Evolutionary conservation across 2,113 vertebrate genomes (phyloP).

Genomic region (Lepus timidus): DNA sequence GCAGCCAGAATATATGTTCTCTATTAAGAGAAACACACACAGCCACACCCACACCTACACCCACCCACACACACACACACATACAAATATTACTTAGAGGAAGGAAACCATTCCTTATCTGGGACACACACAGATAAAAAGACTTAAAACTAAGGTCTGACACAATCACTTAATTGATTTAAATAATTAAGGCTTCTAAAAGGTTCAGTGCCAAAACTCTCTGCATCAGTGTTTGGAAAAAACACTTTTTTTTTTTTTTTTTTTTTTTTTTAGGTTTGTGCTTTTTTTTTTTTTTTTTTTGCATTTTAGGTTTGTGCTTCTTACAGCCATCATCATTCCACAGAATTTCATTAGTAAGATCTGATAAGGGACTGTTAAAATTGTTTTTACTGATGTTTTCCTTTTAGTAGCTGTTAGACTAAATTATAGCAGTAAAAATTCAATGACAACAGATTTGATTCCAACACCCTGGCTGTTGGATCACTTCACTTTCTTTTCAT

Average conservation of each 20-base stretch:
- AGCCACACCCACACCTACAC: background rate
- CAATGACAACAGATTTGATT: conserved; percentile 81
- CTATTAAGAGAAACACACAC: conserved; percentile 69
- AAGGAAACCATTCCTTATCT: conserved; percentile 81
- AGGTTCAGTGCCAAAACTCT: conserved; percentile 87
- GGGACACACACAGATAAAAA: conserved; percentile 76
- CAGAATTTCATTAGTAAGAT: conserved; percentile 86
- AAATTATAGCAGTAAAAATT: conserved; percentile 88
- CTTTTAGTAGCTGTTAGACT: conserved; percentile 90
- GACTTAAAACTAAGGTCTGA: conserved; percentile 84
- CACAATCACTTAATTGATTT: conserved; percentile 75
- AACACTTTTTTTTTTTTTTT: conserved; percentile 61
- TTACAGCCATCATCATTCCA: conserved; percentile 81
- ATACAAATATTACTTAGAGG: conserved; percentile 76
- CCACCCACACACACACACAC: conserved; percentile 59
- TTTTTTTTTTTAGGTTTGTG: no score
- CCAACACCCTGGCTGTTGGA: conserved; percentile 75
- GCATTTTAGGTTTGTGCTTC: conserved; percentile 88
- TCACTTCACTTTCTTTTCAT: conserved; percentile 97
- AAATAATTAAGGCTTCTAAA: conserved; percentile 90
- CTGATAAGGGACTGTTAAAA: conserved; percentile 87
- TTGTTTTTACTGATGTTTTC: conserved; percentile 87
- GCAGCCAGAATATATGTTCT: conserved; percentile 79
- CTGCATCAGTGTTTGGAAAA: conserved; percentile 87
- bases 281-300: conserved; percentile 55